Base-by-base conservation (phyloP, 2,888 invertebrate species). In the Acronicta aceris region DNA sequence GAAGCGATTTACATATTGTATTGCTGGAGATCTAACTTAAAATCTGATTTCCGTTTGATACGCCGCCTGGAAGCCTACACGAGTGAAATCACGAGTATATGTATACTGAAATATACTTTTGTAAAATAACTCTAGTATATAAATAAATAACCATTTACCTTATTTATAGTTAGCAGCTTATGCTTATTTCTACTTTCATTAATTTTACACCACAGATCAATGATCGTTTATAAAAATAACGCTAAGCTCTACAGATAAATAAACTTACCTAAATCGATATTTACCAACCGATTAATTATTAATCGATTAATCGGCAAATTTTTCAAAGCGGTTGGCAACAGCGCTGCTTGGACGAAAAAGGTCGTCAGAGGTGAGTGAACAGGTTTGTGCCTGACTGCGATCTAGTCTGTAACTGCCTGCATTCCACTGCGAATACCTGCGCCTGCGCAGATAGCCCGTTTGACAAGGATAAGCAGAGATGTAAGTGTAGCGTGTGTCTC, bases 361-460 rank as follows among this genome's bases (percentile, higher is more conserved):
- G 74, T 76, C 74, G 64, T 7, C 33, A 25, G 56, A 73, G 69
- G 71, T 71, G 65, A 76, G 50, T 10, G 64, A 78, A 79, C 79
- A 54, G 79, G 79, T 79, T 79, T 57, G 60, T 13, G 49, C 27
- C 61, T 60, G 64, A n/a, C 67, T 65, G 15, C 46, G 58, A 49
- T 59, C 65, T 62, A 60, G 65, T 45, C 59, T 63, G 43, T 48
- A 41, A 41, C 25, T 56, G 61, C 51, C 47, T 78, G 76, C 76
- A 76, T 78, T 78, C 76, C 78, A 59, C 21, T 45, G 52, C 54
- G 47, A 47, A 77, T 64, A 55, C 57, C 43, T 58, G 60, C 46
- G 16, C 52, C 43, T 59, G 60, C 46, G 16, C 61, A 40, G 57
- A 52, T 59, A 41, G 27, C 54, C 51, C 42, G 17, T 27, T 48